phyloP scores from a whole-genome alignment of 2,113 vertebrate species.

The Sprattus sprattus region DNA sequence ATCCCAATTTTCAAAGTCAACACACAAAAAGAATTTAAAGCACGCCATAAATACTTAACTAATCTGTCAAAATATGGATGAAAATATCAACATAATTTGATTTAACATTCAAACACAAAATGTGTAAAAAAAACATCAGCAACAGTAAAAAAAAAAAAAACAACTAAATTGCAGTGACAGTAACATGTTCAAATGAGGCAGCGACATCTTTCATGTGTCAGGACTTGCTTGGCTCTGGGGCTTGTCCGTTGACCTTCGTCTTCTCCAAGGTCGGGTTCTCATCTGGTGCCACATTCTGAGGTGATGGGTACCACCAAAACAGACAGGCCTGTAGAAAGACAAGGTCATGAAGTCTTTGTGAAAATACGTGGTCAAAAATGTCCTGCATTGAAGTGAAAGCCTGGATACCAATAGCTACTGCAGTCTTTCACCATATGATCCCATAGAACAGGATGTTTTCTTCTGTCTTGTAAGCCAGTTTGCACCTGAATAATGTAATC shows the following conservation, averaged over 20 bases:
- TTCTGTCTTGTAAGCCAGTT: slow-evolving; percentile 52
- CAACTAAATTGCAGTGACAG: not conserved
- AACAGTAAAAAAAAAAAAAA: not conserved
- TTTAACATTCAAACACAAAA: slow-evolving; percentile 5
- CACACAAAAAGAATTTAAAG: not conserved
- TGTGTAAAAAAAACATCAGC: not conserved
- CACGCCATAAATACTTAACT: not conserved
- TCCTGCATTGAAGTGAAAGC: not conserved
- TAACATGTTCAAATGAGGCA: slow-evolving; percentile 6
- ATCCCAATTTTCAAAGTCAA: slow-evolving; percentile 14
- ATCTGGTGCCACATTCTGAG: slow-evolving; percentile 76
- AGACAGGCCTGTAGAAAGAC: slow-evolving; percentile 82
- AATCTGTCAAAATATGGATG: not conserved
- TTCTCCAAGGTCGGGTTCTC: slow-evolving; percentile 85
- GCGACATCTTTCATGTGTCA: slow-evolving; percentile 3
- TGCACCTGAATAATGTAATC: slow-evolving; percentile 49
- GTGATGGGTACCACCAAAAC: slow-evolving; percentile 80
- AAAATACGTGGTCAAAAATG: not conserved
- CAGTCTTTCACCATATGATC: slow-evolving; percentile 16
- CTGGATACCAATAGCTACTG: not conserved
- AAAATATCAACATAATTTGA: slow-evolving; percentile 7
- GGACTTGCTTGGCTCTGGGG: slow-evolving; percentile 75
- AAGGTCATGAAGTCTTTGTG: slow-evolving; percentile 16
- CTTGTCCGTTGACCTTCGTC: slow-evolving; percentile 85
- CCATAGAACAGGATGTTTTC: slow-evolving; percentile 29